These are phyloP conservation scores for Argentina silus DNA, from an alignment of 2,797 vertebrate genomes.

Conservation along the genomic window DNA sequence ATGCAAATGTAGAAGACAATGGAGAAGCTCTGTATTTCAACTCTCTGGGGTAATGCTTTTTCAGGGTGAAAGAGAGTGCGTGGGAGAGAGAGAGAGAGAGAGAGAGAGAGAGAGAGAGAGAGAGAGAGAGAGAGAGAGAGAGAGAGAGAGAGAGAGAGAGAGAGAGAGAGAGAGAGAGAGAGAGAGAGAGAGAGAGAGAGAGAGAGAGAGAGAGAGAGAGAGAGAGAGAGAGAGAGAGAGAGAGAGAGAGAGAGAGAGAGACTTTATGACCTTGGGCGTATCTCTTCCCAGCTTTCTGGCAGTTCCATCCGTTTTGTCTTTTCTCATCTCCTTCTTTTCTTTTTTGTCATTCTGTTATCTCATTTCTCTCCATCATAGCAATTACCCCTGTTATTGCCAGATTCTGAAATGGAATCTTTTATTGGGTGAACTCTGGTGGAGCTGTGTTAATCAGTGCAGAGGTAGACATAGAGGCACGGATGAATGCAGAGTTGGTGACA, in stretches of 20 bases:
- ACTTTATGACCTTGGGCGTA: conserved; percentile 37
- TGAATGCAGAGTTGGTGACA: conserved; percentile 32
- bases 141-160: background rate
- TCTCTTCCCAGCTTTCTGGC: conserved; percentile 31
- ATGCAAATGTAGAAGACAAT: conserved; percentile 12
- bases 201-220: background rate
- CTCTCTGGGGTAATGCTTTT: conserved; percentile 1
- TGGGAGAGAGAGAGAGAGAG: background rate
- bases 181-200: background rate
- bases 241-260: background rate
- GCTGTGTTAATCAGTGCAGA: conserved; percentile 33
- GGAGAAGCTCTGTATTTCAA: background rate
- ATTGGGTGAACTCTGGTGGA: conserved; percentile 19
- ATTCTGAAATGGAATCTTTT: conserved; percentile 39
- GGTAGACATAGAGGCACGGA: conserved; percentile 16
- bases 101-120: background rate
- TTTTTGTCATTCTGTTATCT: conserved; percentile 34
- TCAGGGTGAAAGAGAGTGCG: too few relatives aligned
- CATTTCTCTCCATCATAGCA: conserved; percentile 25
- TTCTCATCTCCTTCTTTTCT: conserved; percentile 12
- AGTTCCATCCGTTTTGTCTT: conserved; percentile 14
- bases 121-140: background rate
- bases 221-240: background rate
- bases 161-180: background rate
- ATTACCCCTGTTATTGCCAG: conserved; percentile 32